Percentiles rank a stretch among this genome's conserved stretches.
phyloP scores from a whole-genome alignment of 2,797 vertebrate species.

The Acanthornis magna region DNA sequence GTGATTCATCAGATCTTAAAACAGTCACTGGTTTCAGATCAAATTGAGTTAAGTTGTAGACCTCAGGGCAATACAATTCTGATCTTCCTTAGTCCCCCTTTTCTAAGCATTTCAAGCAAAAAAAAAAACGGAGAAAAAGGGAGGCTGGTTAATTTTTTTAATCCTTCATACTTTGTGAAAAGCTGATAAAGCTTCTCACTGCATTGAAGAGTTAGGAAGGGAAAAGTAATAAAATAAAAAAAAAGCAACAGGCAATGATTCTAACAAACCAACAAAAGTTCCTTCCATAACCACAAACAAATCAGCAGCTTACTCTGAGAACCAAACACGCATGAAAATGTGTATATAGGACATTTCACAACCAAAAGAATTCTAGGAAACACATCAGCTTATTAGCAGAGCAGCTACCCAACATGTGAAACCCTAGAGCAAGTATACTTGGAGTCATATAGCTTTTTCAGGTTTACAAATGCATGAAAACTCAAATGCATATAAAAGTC shows the following conservation, averaged over 20 bases:
- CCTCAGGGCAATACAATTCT: background rate
- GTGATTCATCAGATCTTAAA: background rate
- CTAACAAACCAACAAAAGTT: background rate
- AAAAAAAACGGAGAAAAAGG: background rate
- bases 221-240: background rate
- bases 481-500: background rate
- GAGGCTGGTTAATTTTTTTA: background rate
- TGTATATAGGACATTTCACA: background rate
- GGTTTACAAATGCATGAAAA: background rate
- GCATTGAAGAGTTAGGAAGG: background rate
- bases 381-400: background rate
- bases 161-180: background rate
- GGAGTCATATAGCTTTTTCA: background rate
- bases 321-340: background rate
- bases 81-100: background rate
- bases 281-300: background rate
- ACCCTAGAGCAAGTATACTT: background rate
- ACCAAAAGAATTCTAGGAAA: background rate
- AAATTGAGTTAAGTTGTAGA: background rate
- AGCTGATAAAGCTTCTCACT: background rate
- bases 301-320: background rate
- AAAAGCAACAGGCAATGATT: background rate
- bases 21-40: constrained; percentile 4
- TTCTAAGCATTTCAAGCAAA: background rate
- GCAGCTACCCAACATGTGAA: background rate